Conservation (phyloP, 2,888 invertebrate genomes). For the Notocelia uddmanniana region DNA sequence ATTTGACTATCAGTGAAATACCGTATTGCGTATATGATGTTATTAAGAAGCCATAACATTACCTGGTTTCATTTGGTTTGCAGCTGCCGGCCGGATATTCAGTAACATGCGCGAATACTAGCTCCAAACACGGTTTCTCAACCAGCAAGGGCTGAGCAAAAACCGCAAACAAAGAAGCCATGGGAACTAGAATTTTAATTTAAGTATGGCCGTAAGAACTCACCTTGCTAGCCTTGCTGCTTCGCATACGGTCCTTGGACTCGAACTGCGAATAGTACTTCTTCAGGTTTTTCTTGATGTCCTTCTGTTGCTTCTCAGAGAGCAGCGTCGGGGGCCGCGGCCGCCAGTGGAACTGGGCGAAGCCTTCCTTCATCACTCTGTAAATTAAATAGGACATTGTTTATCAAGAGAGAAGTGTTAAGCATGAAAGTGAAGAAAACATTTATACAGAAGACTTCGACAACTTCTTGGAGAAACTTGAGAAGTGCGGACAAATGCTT, state of each 20-base stretch:
- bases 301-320: constrained; percentile 94
- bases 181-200: constrained; percentile 43
- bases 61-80: no score
- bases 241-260: constrained; percentile 96
- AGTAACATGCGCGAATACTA: constrained; percentile 21
- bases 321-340: constrained; percentile 96
- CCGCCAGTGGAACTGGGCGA: constrained; percentile 98
- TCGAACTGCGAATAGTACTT: constrained; percentile 98
- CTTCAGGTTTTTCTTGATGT: constrained; percentile 98
- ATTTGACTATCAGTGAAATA: no score
- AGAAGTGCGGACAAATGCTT: no score
- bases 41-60: no score
- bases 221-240: constrained; percentile 97
- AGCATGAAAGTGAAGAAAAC: constrained; percentile 28
- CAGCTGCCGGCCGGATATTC: not conserved
- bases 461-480: no score
- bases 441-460: no score
- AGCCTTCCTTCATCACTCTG: constrained; percentile 95
- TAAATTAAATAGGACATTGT: constrained; percentile 18
- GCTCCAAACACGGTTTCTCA: constrained; percentile 26
- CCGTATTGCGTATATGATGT: no score
- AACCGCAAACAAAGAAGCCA: constrained; percentile 40
- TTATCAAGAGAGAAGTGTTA: no score
- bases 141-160: constrained; percentile 19
- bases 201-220: constrained; percentile 14